Conservation (phyloP, 2,888 invertebrate species). For the Sesamia inferens region DNA sequence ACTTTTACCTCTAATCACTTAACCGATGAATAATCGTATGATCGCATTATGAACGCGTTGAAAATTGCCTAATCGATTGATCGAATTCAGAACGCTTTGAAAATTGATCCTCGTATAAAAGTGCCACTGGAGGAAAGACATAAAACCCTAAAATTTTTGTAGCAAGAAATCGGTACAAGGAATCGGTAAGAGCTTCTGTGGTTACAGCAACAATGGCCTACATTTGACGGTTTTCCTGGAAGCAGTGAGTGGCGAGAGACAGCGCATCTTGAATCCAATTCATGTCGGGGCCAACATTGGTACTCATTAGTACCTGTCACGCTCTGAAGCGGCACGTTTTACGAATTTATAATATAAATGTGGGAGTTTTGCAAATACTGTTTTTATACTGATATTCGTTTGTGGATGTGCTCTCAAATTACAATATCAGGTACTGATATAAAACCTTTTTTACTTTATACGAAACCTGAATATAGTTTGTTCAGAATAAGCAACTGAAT, state of each 20-base stretch:
- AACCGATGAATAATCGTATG: conserved; percentile 26
- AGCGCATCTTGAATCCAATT: conserved; percentile 70
- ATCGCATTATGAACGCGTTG: conserved; percentile 16
- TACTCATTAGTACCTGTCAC: conserved; percentile 81
- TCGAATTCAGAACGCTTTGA: too few relatives aligned
- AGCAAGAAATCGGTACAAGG: neutral
- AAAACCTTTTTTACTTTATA: too few relatives aligned
- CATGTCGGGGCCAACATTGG: conserved; percentile 63
- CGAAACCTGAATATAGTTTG: too few relatives aligned
- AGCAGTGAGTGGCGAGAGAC: conserved; percentile 67
- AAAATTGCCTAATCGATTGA: neutral
- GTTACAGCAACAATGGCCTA: conserved; percentile 69
- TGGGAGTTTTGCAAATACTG: conserved; percentile 52
- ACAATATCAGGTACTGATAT: conserved; percentile 21
- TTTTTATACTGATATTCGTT: conserved; percentile 36
- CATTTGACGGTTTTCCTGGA: conserved; percentile 73
- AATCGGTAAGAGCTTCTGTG: conserved; percentile 17
- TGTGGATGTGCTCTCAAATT: conserved; percentile 35
- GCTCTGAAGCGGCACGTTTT: conserved; percentile 72
- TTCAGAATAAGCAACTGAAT: too few relatives aligned
- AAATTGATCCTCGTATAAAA: neutral
- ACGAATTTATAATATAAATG: conserved; percentile 62
- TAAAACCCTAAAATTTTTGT: neutral
- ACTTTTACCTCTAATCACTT: conserved; percentile 16
- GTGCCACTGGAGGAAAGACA: neutral